These are phyloP conservation scores for Eupithecia subumbrata DNA, from an alignment of 2,888 invertebrate species.

Conservation along the genomic window DNA sequence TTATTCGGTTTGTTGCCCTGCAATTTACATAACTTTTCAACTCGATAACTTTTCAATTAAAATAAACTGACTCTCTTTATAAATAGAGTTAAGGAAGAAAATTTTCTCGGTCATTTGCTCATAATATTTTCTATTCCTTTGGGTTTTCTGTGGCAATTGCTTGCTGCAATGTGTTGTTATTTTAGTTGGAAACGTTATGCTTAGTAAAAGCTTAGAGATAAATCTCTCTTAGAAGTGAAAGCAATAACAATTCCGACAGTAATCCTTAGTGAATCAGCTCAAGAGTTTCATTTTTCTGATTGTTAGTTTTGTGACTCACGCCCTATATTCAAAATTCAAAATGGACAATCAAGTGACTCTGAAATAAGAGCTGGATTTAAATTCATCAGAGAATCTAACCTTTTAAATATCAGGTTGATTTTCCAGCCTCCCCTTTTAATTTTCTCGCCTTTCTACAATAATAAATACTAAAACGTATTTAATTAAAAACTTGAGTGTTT, in stretches of 20 bases:
- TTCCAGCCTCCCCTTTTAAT: constrained; percentile 51
- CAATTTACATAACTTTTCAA: constrained; percentile 51
- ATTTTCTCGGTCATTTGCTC: constrained; percentile 61
- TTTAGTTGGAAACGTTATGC: not conserved
- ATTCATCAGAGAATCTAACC: constrained; percentile 16
- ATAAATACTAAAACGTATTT: constrained; percentile 57
- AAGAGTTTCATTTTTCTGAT: not conserved
- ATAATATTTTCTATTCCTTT: constrained; percentile 28
- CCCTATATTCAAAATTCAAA: not conserved
- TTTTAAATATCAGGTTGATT: constrained; percentile 55
- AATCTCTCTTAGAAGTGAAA: not conserved
- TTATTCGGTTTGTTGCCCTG: constrained; percentile 65
- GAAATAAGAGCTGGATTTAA: constrained; percentile 4
- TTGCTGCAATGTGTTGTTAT: not conserved
- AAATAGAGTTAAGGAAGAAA: constrained; percentile 9
- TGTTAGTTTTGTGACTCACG: not conserved
- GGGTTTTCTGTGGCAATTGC: not conserved
- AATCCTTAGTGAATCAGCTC: not conserved
- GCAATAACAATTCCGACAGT: not conserved
- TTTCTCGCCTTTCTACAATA: constrained; percentile 53
- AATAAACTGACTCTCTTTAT: constrained; percentile 12
- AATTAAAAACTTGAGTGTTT: constrained; percentile 56
- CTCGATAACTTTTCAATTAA: constrained; percentile 18
- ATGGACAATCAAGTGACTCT: not conserved
- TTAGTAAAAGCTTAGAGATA: not conserved